phyloP scores from a whole-genome alignment of 2,113 vertebrate genomes.

The Myiozetetes cayanensis region DNA sequence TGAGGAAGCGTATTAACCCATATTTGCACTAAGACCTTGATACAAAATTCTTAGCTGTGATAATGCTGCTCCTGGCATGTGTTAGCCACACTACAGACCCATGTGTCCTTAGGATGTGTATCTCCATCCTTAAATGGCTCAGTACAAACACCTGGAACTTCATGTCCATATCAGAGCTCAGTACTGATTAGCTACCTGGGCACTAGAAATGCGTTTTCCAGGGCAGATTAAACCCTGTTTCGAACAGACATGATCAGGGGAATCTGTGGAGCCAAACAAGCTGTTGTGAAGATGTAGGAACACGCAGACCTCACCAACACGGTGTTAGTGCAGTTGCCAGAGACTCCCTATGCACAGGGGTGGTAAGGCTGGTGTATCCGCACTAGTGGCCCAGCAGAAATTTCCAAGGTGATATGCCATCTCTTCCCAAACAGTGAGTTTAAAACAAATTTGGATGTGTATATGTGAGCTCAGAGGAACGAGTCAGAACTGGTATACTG shows the following conservation, averaged over 20 bases:
- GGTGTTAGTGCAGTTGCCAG: neutral
- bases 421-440: neutral
- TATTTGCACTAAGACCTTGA: neutral
- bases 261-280: neutral
- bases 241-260: neutral
- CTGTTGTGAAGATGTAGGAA: neutral
- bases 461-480: neutral
- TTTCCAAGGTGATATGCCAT: neutral
- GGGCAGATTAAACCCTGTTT: neutral
- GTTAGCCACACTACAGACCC: neutral
- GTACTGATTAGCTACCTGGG: neutral
- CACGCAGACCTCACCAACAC: neutral
- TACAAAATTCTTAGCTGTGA: neutral
- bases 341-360: neutral
- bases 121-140: neutral
- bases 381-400: neutral
- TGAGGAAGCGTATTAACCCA: neutral
- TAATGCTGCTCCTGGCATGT: neutral
- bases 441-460: neutral
- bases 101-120: fast-evolving
- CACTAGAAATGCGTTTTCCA: neutral
- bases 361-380: neutral
- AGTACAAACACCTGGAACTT: neutral
- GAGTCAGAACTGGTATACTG: neutral
- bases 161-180: neutral